Conservation (phyloP, 2,888 invertebrate genomes). For the Drosophila prolongata region DNA sequence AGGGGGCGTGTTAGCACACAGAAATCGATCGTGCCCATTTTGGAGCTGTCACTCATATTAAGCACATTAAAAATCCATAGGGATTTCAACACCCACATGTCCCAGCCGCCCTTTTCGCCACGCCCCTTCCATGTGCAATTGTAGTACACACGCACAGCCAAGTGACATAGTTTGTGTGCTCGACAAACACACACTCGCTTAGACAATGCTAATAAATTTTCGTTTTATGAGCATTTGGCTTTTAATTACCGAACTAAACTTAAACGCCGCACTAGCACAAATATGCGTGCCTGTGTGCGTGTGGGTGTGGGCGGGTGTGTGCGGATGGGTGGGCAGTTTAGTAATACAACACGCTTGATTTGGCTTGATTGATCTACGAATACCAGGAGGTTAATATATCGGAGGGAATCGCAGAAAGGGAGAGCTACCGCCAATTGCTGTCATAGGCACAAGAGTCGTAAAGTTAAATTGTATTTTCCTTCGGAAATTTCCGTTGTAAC, state of each 20-base stretch:
- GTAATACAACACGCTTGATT: constrained; percentile 52
- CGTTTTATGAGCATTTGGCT: constrained; percentile 55
- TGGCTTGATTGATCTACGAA: constrained; percentile 45
- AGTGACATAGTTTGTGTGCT: constrained; percentile 40
- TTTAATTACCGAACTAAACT: constrained; percentile 58
- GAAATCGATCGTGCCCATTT: constrained; percentile 57
- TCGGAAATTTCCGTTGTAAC: constrained; percentile 27
- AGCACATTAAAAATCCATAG: constrained; percentile 51
- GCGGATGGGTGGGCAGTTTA: constrained; percentile 21
- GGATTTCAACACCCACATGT: constrained; percentile 43
- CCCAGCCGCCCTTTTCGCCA: constrained; percentile 2
- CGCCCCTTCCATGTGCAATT: constrained; percentile 17
- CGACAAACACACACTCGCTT: constrained; percentile 42
- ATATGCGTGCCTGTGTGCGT: constrained; percentile 14
- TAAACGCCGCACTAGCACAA: constrained; percentile 46
- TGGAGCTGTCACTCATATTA: constrained; percentile 48
- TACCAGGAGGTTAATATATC: constrained; percentile 6
- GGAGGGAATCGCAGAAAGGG: not conserved
- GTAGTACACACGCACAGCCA: constrained; percentile 32
- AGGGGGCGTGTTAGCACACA: constrained; percentile 17
- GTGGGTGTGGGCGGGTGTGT: not conserved
- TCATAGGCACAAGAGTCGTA: constrained; percentile 45
- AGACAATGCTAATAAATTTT: constrained; percentile 54
- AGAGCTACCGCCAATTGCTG: constrained; percentile 22
- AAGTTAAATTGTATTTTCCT: constrained; percentile 36